Base-by-base conservation (phyloP, 2,888 invertebrate genomes). In the Pocota personata region DNA sequence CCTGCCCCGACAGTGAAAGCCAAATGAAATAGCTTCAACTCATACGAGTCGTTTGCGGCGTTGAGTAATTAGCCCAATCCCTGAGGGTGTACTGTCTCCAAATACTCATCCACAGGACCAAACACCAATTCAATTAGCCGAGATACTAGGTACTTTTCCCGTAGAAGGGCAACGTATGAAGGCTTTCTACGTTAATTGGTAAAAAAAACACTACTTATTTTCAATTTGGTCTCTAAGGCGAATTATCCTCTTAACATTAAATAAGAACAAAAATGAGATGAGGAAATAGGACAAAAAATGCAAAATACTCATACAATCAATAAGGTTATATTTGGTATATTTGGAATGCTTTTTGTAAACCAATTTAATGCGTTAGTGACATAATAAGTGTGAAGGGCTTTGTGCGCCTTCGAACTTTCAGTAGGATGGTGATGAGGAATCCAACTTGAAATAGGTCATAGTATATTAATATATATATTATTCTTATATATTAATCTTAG, bases 141-240 rank as follows among this genome's bases (percentile, higher is more conserved):
- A 50, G 35, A 66, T 66, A 75, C 14, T 58, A 19, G n/a, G n/a
- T n/a, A n/a, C 10, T 67, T 58, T 50, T 46, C 21, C 10, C 4
- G 14, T 46, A n/a, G 35, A 21, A 6, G 16, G 19, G 3, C 14
- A 60, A 19, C 5, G 8, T 24, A 32, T 67, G 40, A 24, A 21
- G 52, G 24, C 52, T 19, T 73, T 79, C 46, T 43, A 10, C 21
- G 64, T 37, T 82, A 82, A 82, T 82, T 82, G 64, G 32, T 32
- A n/a, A n/a, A 35, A 71, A 46, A 60, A 30, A 30, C 6, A 30
- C 30, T 30, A 1, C 10, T 12, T 46, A 30, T 55, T 16, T 67
- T 30, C 43, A 30, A 46, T 19, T 32, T 40, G 35, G 69, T 43
- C 55, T 69, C 43, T 69, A 30, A 16, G 69, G 30, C 32, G 16